phyloP scores from a whole-genome alignment of 2,888 invertebrate genomes.

The Erebia palarica region DNA sequence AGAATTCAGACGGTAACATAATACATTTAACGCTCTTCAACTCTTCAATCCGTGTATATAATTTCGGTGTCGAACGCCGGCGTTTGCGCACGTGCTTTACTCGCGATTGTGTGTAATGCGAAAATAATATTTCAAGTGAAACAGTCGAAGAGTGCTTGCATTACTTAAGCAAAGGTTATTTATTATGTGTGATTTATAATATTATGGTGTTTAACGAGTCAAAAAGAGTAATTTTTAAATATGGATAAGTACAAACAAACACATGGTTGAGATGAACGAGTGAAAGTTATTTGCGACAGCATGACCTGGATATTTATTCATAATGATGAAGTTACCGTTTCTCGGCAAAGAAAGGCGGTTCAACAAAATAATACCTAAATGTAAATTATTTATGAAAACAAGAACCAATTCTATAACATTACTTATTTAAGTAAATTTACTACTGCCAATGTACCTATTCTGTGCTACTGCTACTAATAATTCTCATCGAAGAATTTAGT shows the following conservation, averaged over 20 bases:
- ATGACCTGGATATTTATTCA: slow-evolving; percentile 20
- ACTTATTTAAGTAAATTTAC: too few species aligned
- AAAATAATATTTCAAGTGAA: slow-evolving; percentile 12
- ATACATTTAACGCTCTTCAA: background rate
- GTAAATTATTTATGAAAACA: background rate
- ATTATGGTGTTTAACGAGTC: background rate
- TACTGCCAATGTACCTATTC: too few species aligned
- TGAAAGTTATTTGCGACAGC: slow-evolving; percentile 19
- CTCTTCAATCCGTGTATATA: slow-evolving; percentile 30
- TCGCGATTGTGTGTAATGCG: slow-evolving; percentile 17
- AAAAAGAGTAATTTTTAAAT: too few species aligned
- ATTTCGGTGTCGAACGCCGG: slow-evolving; percentile 43
- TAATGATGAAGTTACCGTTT: slow-evolving; percentile 8
- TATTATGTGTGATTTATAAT: background rate
- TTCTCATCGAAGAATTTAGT: too few species aligned
- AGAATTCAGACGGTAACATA: too few species aligned
- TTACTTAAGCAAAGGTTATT: slow-evolving; percentile 5
- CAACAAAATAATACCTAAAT: background rate
- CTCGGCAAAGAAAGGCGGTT: background rate
- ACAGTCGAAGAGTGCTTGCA: slow-evolving; percentile 1
- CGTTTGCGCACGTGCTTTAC: slow-evolving; percentile 37
- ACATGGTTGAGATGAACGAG: background rate
- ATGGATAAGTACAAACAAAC: too few species aligned
- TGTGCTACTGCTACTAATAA: too few species aligned
- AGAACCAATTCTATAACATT: background rate